Base-by-base conservation (phyloP, 2,113 vertebrate species). In the Petromus typicus region DNA sequence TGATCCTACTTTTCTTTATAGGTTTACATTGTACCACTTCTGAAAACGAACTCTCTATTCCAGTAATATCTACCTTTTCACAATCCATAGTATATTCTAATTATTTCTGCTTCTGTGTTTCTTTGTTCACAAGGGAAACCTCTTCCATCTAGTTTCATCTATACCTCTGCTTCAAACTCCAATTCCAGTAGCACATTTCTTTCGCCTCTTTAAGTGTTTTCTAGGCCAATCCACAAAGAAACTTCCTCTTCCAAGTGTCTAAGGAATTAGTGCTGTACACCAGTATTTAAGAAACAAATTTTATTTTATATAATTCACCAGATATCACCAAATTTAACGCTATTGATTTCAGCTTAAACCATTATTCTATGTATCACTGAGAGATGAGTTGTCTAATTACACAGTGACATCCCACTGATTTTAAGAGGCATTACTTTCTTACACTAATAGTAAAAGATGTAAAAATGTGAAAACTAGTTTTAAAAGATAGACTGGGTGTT, bases 1-100 rank as follows among this genome's bases (percentile, higher is more conserved):
- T 61, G 63, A 90, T 61, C 45, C 64, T 54, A 51, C 40, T 45
- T 95, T 84, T 93, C 61, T 86, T 84, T 78, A 83, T 23, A 80
- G 43, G 27, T 3, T 86, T 78, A 57, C 20, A 13, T 7, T 40
- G 4, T 22, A 23, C 48, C 27, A 1, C 61, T 90, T 79, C 48
- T 84, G 37, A 79, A 7, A 30, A 85, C 69, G 79, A 61, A 45
- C 63, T 69, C 63, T 86, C 43, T 18, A 20, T 40, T 61, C 34
- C 11, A 43, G n/a, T 59, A 66, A 40, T 17, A 45, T 43, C 59
- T 92, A n/a, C 14, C 0, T 95, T 61, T 54, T 57, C 56, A 12
- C 56, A 61, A 27, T 48, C 51, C 66, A 25, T 22, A 85, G 76
- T 25, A 30, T 51, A n/a, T 1, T 78, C 63, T 59, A 25, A 71